Evolutionary conservation across 2,888 invertebrate genomes (phyloP).

Genomic region (Gandaritis pyraliata): DNA sequence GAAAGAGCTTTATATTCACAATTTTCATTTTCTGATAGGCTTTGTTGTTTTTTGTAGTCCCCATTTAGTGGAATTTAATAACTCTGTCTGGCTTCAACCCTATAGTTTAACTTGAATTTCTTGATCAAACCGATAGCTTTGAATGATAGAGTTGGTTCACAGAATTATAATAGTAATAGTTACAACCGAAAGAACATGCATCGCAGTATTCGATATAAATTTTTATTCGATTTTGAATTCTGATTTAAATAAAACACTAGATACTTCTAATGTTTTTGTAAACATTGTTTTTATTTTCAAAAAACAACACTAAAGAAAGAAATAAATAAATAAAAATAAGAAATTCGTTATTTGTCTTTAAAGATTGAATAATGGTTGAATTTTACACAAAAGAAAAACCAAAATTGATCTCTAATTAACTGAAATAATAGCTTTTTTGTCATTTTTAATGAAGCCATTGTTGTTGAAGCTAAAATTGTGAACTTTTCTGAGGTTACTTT

Average conservation of each 20-base stretch:
- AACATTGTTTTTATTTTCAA: no score
- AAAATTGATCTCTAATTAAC: constrained; percentile 7
- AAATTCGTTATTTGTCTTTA: no score
- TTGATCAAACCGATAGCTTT: constrained; percentile 35
- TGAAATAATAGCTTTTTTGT: constrained; percentile 1
- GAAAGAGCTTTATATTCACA: not conserved
- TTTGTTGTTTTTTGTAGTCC: constrained; percentile 31
- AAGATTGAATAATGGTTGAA: no score
- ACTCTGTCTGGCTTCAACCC: constrained; percentile 30
- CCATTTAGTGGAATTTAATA: constrained; percentile 44
- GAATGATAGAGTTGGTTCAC: constrained; percentile 23
- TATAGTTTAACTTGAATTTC: constrained; percentile 41
- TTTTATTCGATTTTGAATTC: no score
- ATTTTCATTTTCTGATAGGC: constrained; percentile 21
- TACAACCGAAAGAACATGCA: not conserved
- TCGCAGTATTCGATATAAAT: not conserved
- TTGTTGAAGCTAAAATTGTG: constrained; percentile 4
- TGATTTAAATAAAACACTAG: no score
- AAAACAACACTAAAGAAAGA: no score
- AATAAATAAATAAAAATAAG: no score
- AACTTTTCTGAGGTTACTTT: not conserved
- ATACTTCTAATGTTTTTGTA: no score
- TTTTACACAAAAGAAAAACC: not conserved
- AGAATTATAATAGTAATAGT: not conserved
- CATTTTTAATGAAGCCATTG: constrained; percentile 12